Evolutionary conservation across 1,140 invertebrate species (phyloP), one percentile per base, ranked within the genome.

Genomic region (Pseudomyrmex sp.): DNA sequence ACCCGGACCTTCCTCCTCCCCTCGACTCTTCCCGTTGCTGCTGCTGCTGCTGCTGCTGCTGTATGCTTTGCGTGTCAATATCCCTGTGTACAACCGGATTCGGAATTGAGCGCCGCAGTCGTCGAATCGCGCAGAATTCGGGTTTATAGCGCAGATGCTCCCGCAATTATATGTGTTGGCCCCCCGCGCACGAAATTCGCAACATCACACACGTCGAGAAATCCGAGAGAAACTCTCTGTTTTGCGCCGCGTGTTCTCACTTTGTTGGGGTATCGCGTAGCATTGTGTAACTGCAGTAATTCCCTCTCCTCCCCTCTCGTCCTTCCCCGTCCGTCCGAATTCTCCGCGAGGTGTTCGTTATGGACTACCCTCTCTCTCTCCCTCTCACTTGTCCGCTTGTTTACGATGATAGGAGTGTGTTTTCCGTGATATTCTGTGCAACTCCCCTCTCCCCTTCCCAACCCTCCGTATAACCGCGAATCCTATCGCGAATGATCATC

Each of bases 121-220:
- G 23, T 15, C 15, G 54, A 59, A 26, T 48, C 20, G 23, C 35
- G 7, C 35, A 12, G 48, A 44, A 26, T 72, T 72, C 61, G 72
- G 12, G 12, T 54, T 62, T 54, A 35, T 10, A 23, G 23, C 9
- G 0, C 20, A n/a, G 44, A 35, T 35, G 35, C 5, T 35, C 5
- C n/a, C 26, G 61, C 35, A 54, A 68, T 66, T 54, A 44, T 54
- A 35, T n/a, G n/a, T 65, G 46, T 75, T 52, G 35, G 35, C 35
- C 35, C 35, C 0, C 35, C 35, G 35, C 35, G 35, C 5, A 7
- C 26, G 35, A 35, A 35, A 35, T 35, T 35, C 35, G 35, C 35
- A 35, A 35, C 35, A 35, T 35, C 35, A 35, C 35, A 35, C 35
- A 26, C 12, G 50, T n/a, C 20, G 3, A 44, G 54, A 77, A 52